Evolutionary conservation across 2,797 vertebrate genomes (phyloP).

Genomic region (Gymnoscopelus braueri): DNA sequence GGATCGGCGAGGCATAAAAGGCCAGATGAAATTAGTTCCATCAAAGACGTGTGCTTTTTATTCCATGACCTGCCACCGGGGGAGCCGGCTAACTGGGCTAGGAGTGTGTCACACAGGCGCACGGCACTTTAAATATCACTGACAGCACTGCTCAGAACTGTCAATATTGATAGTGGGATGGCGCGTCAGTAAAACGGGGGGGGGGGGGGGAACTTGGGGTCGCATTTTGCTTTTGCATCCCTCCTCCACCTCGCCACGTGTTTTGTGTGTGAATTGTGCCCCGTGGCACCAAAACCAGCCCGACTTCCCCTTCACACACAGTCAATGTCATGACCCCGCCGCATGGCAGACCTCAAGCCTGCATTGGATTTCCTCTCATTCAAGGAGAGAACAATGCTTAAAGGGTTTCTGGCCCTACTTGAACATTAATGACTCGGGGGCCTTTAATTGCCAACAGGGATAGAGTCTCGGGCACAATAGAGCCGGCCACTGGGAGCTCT

Average conservation of each 20-base stretch:
- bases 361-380: conserved; percentile 74
- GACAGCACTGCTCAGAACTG: conserved; percentile 79
- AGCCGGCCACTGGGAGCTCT: conserved; percentile 42
- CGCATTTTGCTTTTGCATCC: conserved; percentile 59
- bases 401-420: conserved; percentile 69
- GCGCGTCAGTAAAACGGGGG: conserved; percentile 45
- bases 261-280: conserved; percentile 33
- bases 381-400: conserved; percentile 61
- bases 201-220: conserved; percentile 30
- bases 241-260: conserved; percentile 51
- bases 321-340: conserved; percentile 71
- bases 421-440: conserved; percentile 74
- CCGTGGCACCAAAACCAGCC: conserved; percentile 39
- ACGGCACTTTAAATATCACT: conserved; percentile 78
- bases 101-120: conserved; percentile 70
- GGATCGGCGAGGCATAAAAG: conserved; percentile 65
- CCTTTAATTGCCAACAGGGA: conserved; percentile 68
- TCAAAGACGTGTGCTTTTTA: conserved; percentile 78
- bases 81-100: conserved; percentile 56
- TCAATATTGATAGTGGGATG: conserved; percentile 77
- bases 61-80: conserved; percentile 74
- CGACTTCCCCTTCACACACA: neutral
- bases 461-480: conserved; percentile 62
- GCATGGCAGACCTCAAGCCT: conserved; percentile 62
- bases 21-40: conserved; percentile 82